These are phyloP conservation scores for Parotocinclus haroldoi DNA, from an alignment of 2,797 vertebrate genomes.

Conservation along the genomic window DNA sequence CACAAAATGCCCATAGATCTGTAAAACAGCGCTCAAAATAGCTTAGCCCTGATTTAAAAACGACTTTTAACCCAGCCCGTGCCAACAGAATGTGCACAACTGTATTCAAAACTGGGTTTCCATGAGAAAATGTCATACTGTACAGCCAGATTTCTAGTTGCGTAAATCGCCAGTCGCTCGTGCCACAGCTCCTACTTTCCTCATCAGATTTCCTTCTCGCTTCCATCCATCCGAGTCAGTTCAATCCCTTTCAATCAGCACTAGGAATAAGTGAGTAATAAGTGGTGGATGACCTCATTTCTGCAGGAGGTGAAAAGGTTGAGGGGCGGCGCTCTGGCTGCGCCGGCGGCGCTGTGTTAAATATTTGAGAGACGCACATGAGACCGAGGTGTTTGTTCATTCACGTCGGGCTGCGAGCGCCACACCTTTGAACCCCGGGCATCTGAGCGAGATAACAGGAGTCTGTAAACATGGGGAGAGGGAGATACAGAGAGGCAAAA, in stretches of 20 bases:
- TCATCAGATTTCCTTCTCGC: no score
- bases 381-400: slow-evolving; percentile 62
- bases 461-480: slow-evolving; percentile 28
- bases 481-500: background rate
- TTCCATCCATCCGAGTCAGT: no score
- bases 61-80: no score
- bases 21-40: no score
- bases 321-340: slow-evolving; percentile 37
- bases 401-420: slow-evolving; percentile 56
- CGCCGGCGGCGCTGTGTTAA: slow-evolving; percentile 40
- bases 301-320: slow-evolving; percentile 64
- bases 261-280: background rate
- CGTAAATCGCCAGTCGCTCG: no score
- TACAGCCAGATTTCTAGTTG: no score
- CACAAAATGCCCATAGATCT: no score
- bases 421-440: slow-evolving; percentile 52
- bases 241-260: background rate
- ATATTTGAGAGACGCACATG: slow-evolving; percentile 60
- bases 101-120: no score
- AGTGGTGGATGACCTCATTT: slow-evolving; percentile 43
- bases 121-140: no score
- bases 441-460: slow-evolving; percentile 35
- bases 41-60: no score
- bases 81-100: no score
- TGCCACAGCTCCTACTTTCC: no score